Evolutionary conservation across 2,113 vertebrate species (phyloP).

Genomic region (Toxostoma redivivum): DNA sequence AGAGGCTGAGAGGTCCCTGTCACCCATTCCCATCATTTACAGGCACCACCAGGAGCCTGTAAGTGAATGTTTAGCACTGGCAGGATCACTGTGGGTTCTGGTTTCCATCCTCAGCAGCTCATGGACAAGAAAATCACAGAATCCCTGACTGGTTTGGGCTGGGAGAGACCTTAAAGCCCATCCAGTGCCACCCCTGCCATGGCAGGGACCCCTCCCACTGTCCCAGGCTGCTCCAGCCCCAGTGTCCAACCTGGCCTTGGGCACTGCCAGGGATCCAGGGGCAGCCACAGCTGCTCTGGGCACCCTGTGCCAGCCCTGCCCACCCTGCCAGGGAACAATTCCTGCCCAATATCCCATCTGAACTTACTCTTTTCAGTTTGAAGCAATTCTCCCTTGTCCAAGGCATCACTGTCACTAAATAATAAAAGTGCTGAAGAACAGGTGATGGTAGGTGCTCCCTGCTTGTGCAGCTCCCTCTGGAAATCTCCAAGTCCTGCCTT

Average conservation of each 20-base stretch:
- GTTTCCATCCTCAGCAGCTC: not conserved
- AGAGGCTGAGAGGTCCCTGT: not conserved
- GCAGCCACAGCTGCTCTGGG: not conserved
- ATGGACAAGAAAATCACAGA: not conserved
- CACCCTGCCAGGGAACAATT: not conserved
- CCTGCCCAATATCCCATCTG: not conserved
- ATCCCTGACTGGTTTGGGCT: not conserved
- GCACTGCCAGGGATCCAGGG: not conserved
- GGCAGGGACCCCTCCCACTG: not conserved
- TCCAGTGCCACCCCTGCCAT: not conserved
- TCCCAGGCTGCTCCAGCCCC: not conserved
- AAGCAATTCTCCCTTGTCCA: not conserved
- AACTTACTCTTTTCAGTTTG: rapidly evolving
- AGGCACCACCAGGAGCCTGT: not conserved
- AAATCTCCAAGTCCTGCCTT: not conserved
- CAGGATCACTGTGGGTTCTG: not conserved
- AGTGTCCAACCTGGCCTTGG: not conserved
- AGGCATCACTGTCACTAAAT: not conserved
- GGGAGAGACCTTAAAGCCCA: not conserved
- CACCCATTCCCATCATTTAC: not conserved
- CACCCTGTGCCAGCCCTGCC: not conserved
- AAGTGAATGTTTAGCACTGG: not conserved
- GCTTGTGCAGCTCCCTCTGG: not conserved
- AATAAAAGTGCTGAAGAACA: not conserved
- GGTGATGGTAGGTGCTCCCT: not conserved